These are phyloP conservation scores for Oryzias melastigma DNA, from an alignment of 2,113 vertebrate genomes.

Conservation along the genomic window DNA sequence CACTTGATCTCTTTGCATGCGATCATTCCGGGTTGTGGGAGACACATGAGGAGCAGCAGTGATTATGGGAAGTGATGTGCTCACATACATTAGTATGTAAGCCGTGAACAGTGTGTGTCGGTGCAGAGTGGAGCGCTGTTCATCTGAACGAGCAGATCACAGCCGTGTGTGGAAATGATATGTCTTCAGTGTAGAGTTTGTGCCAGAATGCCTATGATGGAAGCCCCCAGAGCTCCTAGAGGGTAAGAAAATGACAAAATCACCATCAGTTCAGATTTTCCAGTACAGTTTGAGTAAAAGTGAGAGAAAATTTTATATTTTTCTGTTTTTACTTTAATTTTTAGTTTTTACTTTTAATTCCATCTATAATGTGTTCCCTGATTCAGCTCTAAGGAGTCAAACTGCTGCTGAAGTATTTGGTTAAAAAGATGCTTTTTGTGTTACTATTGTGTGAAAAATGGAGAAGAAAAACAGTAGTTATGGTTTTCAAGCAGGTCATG, in stretches of 20 bases:
- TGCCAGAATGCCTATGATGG: slow-evolving; percentile 7
- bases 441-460: neutral
- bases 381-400: too few relatives aligned
- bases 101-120: slow-evolving; percentile 1
- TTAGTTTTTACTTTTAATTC: neutral
- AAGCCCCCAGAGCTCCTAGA: slow-evolving; percentile 10
- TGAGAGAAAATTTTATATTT: neutral
- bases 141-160: slow-evolving; percentile 2
- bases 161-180: slow-evolving; percentile 12
- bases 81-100: slow-evolving; percentile 19
- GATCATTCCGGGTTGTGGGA: slow-evolving; percentile 39
- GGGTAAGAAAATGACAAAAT: slow-evolving; percentile 37
- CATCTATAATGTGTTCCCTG: too few relatives aligned
- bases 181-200: slow-evolving; percentile 22
- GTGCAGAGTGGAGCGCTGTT: neutral
- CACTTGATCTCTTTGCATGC: slow-evolving; percentile 39
- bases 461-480: slow-evolving; percentile 62
- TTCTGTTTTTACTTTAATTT: neutral
- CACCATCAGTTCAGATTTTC: neutral
- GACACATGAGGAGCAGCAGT: slow-evolving; percentile 21
- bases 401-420: too few relatives aligned
- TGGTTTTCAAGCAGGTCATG: slow-evolving; percentile 63
- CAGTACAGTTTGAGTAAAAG: neutral
- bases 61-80: slow-evolving; percentile 53
- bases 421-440: too few relatives aligned